These are phyloP conservation scores for Tubiluchus corallicola DNA, from an alignment of 2,888 invertebrate genomes.

Conservation along the genomic window DNA sequence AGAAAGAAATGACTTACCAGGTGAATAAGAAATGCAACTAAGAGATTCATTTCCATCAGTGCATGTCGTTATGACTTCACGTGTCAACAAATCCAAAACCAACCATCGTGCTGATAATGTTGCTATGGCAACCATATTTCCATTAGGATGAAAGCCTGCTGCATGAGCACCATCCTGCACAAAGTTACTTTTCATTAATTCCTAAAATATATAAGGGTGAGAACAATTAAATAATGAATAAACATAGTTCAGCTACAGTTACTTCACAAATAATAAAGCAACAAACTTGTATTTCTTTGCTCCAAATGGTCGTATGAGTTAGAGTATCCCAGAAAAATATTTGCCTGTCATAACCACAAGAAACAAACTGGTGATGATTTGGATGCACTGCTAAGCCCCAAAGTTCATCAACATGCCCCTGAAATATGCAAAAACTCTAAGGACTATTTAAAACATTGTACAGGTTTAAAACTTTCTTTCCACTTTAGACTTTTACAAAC, in stretches of 20 bases:
- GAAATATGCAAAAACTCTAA: slow-evolving; percentile 33
- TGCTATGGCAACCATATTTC: slow-evolving; percentile 54
- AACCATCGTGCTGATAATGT: slow-evolving; percentile 60
- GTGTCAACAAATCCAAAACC: slow-evolving; percentile 55
- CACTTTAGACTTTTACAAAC: slow-evolving; percentile 4
- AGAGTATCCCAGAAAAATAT: not conserved
- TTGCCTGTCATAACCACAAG: slow-evolving; percentile 35
- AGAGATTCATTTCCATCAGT: slow-evolving; percentile 30
- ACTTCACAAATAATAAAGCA: too few species aligned
- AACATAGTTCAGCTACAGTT: too few species aligned
- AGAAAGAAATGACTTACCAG: too few species aligned
- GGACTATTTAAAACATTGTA: slow-evolving; percentile 4
- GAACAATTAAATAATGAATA: too few species aligned
- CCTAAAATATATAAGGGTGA: too few species aligned
- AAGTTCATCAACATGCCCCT: slow-evolving; percentile 70
- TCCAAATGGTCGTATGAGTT: not conserved
- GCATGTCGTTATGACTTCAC: slow-evolving; percentile 34
- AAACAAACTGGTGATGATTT: slow-evolving; percentile 59
- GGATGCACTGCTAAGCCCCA: slow-evolving; percentile 74
- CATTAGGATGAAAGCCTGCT: slow-evolving; percentile 58
- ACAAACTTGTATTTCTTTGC: not conserved
- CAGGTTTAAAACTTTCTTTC: not conserved
- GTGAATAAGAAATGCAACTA: slow-evolving; percentile 30
- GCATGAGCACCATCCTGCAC: slow-evolving; percentile 62
- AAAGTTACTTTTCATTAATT: too few species aligned